A percentile compares a stretch with the other conserved stretches of the same genome.
phyloP scores from a whole-genome alignment of 2,797 vertebrate genomes.

The Caiman crocodilus region DNA sequence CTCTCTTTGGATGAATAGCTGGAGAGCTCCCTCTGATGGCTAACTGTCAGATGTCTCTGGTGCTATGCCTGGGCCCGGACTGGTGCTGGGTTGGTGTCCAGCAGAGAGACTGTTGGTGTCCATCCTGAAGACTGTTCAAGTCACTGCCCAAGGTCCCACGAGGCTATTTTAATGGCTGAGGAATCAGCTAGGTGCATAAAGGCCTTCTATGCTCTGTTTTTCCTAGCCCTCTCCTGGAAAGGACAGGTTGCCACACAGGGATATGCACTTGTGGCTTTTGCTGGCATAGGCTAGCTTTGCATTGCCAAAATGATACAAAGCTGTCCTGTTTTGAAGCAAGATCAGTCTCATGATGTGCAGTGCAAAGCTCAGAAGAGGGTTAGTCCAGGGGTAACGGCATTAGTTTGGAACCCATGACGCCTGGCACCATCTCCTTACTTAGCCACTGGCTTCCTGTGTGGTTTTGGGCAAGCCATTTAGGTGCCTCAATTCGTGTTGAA shows the following conservation, averaged over 20 bases:
- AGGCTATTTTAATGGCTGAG: neutral
- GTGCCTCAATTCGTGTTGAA: neutral
- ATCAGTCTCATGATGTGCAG: neutral
- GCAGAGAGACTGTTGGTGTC: neutral
- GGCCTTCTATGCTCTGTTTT: neutral
- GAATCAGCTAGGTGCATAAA: neutral
- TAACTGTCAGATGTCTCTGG: too few relatives aligned
- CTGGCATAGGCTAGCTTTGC: too few relatives aligned
- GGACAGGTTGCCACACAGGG: neutral
- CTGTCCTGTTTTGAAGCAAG: neutral
- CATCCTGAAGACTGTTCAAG: neutral
- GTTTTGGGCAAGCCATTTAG: neutral
- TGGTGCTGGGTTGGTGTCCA: neutral
- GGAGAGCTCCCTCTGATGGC: neutral
- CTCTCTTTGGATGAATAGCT: accelerated
- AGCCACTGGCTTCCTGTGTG: neutral
- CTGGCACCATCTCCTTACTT: neutral
- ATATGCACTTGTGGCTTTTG: too few relatives aligned
- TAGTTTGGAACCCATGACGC: neutral
- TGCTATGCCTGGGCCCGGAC: neutral
- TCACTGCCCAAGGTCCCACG: neutral
- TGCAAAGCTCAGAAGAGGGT: neutral
- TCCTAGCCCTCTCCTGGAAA: neutral
- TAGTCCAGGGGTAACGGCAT: neutral
- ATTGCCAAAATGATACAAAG: neutral